Base-by-base conservation (phyloP, 2,113 vertebrate genomes). In the Pygoscelis antarcticus region DNA sequence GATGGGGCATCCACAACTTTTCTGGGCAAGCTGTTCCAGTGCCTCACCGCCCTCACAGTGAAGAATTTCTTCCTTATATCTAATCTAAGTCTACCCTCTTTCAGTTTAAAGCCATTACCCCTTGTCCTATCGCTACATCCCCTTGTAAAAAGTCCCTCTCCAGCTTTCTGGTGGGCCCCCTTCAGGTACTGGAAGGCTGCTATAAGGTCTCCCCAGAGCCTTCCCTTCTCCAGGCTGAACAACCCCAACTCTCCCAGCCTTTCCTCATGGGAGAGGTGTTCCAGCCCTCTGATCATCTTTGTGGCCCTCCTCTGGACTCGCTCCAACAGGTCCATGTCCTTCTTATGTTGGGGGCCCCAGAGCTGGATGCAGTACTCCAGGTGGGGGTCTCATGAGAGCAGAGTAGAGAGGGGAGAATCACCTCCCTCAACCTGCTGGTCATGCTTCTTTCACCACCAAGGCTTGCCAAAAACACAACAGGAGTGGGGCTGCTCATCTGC, bases 401-500 rank as follows among this genome's bases (percentile, higher is more conserved):
- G 58, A n/a, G 13, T 16, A n/a, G 13, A 36, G 58, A 22, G 22
- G 22, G 22, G 9, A 60, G 34, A 60, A 60, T 60, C 34, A 10
- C 57, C 21, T 60, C 57, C 57, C 57, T 60, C 6, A 21, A 23
- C 57, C 57, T 60, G 57, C 57, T n/a, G 57, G 32, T n/a, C 57
- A 14, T 13, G n/a, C 34, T 55, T 83, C 21, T 60, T 60, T 76
- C 52, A 78, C 17, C 54, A 83, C 62, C 60, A 71, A 61, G 32
- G 32, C 79, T 93, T 92, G 60, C 94, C 78, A 92, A 86, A 89
- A 75, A 27, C n/a, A 58, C 94, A 32, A 82, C 74, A 91, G 82
- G 92, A 68, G 40, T 54, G 52, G 83, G 52, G 57, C 84, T 93
- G 94, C 98, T 96, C 97, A 98, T 76, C 94, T 96, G 96, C 93